Evolutionary conservation across 2,888 invertebrate genomes (phyloP).

Genomic region (Caenorhabditis wallacei): DNA sequence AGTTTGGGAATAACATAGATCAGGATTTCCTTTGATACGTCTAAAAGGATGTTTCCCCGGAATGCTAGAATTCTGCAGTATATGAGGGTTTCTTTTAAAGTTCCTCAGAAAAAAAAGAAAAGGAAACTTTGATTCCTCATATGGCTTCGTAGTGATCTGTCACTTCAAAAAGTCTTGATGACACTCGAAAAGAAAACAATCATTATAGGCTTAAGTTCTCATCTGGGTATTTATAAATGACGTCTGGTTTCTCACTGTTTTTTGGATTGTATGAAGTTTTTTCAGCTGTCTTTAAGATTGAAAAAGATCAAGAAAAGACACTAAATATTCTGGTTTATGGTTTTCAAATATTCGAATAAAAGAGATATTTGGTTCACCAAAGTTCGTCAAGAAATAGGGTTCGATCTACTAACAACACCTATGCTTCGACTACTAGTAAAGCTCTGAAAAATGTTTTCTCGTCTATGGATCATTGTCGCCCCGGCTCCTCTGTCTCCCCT

Average conservation of each 20-base stretch:
- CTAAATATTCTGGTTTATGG: conserved; percentile 39
- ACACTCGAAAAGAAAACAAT: background rate
- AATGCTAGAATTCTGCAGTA: conserved; percentile 1
- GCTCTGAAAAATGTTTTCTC: conserved; percentile 21
- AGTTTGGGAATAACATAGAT: conserved; percentile 12
- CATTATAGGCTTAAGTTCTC: conserved; percentile 27
- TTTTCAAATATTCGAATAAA: background rate
- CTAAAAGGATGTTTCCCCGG: no score
- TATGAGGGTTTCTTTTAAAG: conserved; percentile 1
- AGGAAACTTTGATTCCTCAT: background rate
- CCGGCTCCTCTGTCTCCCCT: background rate
- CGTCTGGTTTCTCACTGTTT: conserved; percentile 8
- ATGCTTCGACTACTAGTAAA: background rate
- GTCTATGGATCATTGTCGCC: conserved; percentile 12
- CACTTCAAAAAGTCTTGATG: background rate
- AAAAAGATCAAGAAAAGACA: conserved; percentile 6
- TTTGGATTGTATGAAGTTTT: conserved; percentile 4
- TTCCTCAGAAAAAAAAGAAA: background rate
- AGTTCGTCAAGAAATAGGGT: conserved; percentile 28
- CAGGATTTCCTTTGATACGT: background rate
- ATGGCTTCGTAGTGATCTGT: background rate
- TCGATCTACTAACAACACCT: background rate
- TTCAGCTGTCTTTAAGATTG: conserved; percentile 41
- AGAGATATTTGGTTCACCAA: conserved; percentile 50
- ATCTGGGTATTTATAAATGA: conserved; percentile 34